Evolutionary conservation across 1,140 invertebrate genomes (phyloP).

Genomic region (Asbolus verrucosus): DNA sequence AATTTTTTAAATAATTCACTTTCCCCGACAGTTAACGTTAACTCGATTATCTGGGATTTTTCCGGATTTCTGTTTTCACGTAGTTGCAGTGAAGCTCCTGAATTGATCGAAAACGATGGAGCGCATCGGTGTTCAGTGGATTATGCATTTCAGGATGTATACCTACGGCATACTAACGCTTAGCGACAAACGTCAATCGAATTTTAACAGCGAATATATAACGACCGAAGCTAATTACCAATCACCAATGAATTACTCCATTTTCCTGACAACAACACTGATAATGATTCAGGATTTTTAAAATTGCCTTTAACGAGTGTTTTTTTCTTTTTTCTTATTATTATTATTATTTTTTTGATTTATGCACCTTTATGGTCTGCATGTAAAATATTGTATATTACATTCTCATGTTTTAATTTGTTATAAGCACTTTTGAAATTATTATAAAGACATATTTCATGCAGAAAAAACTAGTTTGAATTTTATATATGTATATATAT

Average conservation of each 20-base stretch:
- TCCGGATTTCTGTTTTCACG: conserved; percentile 15
- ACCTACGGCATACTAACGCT: conserved; percentile 30
- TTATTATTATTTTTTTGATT: neutral
- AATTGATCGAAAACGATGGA: conserved; percentile 15
- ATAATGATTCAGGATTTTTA: too few relatives aligned
- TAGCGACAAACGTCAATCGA: conserved; percentile 42
- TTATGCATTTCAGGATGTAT: conserved; percentile 36
- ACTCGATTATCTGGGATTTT: conserved; percentile 25
- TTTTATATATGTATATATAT: conserved; percentile 1
- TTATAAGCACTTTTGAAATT: neutral
- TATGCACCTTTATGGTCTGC: too few relatives aligned
- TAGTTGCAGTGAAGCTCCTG: neutral
- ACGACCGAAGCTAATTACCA: conserved; percentile 41
- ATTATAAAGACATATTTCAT: conserved; percentile 4
- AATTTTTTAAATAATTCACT: conserved; percentile 19
- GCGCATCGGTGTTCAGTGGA: neutral
- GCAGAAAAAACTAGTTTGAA: neutral
- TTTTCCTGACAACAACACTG: conserved; percentile 37
- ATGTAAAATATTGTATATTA: too few relatives aligned
- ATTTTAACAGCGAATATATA: conserved; percentile 37
- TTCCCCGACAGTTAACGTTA: neutral
- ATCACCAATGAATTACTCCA: conserved; percentile 29
- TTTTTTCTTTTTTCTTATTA: neutral
- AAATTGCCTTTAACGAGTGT: too few relatives aligned
- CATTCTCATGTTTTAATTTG: too few relatives aligned